These are phyloP conservation scores for Lithophane semibrunnea DNA, from an alignment of 2,888 invertebrate species.

Conservation along the genomic window DNA sequence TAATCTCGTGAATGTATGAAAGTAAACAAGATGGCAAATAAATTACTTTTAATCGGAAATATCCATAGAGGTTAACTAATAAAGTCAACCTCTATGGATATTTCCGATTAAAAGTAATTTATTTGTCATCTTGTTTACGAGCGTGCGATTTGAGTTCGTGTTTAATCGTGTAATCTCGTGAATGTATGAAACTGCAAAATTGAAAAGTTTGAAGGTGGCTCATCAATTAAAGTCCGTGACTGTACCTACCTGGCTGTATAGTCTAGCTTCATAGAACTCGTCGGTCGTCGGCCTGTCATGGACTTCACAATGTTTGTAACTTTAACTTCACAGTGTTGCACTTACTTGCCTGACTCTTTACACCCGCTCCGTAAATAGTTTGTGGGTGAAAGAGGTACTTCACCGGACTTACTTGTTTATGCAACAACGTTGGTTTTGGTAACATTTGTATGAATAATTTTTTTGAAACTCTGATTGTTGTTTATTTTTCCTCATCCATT, in stretches of 20 bases:
- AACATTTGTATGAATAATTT: neutral
- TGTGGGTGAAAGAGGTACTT: neutral
- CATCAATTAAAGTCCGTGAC: too few species aligned
- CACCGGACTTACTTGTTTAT: constrained; percentile 3
- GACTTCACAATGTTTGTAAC: constrained; percentile 9
- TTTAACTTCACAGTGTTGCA: constrained; percentile 7
- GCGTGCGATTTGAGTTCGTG: too few species aligned
- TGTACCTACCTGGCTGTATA: neutral
- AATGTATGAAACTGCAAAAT: too few species aligned
- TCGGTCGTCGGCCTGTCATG: constrained; percentile 15
- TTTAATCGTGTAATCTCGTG: too few species aligned
- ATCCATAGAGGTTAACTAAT: too few species aligned
- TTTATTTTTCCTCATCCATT: constrained; percentile 7
- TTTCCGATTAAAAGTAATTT: too few species aligned
- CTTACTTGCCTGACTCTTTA: constrained; percentile 8
- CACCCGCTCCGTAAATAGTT: constrained; percentile 1
- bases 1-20: too few species aligned
- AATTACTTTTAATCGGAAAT: too few species aligned
- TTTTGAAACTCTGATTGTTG: neutral
- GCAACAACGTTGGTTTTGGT: constrained; percentile 1
- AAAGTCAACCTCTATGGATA: too few species aligned
- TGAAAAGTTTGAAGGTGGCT: too few species aligned
- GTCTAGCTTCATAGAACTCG: neutral
- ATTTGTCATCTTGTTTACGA: too few species aligned
- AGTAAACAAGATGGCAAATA: too few species aligned